Percentiles rank a stretch among this genome's conserved stretches.
phyloP scores from a whole-genome alignment of 1,140 invertebrate species.

The Ptiloglossa arizonensis region DNA sequence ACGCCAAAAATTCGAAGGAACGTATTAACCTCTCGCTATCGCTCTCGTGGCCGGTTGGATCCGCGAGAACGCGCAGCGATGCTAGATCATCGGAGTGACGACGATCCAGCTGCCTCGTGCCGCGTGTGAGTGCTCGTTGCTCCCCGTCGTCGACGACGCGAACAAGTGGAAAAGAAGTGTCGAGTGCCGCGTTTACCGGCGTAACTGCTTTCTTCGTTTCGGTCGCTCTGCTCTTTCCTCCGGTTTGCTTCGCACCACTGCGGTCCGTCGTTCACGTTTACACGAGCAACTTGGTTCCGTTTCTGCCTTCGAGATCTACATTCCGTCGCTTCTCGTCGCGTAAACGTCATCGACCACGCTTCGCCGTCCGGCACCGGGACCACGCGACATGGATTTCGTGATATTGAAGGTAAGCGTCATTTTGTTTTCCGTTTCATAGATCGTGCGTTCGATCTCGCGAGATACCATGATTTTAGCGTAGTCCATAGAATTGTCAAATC shows the following conservation, averaged over 20 bases:
- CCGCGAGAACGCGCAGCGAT: conserved; percentile 24
- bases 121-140: conserved; percentile 36
- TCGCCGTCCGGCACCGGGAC: neutral
- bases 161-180: conserved; percentile 45
- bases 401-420: conserved; percentile 67
- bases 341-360: conserved; percentile 22
- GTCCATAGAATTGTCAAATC: neutral
- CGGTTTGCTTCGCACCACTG: neutral
- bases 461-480: neutral
- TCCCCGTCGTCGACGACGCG: neutral
- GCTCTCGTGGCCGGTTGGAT: conserved; percentile 2
- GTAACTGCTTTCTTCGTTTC: conserved; percentile 15
- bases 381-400: conserved; percentile 68
- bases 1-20: neutral
- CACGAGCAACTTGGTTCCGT: neutral
- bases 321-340: neutral
- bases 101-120: conserved; percentile 32
- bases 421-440: neutral
- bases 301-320: conserved; percentile 2
- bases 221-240: neutral
- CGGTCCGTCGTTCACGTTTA: neutral
- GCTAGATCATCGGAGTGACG: conserved; percentile 39
- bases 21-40: neutral
- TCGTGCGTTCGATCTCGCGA: neutral
- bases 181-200: conserved; percentile 28